Conservation (phyloP, 2,113 vertebrate genomes). For the Piprites chloris region DNA sequence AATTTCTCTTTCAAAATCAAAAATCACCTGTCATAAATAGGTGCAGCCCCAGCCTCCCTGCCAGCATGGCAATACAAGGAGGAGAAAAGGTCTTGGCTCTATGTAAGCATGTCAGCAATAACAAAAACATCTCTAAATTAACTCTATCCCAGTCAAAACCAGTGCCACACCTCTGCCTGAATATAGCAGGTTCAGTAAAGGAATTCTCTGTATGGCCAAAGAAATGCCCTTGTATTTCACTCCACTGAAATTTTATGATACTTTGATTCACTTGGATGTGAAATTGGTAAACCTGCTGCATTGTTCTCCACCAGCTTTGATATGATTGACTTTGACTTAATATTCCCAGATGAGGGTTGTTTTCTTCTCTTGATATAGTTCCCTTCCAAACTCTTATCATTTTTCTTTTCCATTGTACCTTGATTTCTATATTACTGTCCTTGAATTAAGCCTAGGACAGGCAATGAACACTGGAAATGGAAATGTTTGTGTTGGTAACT, state of each 20-base stretch:
- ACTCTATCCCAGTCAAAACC: background rate
- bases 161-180: background rate
- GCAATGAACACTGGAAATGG: background rate
- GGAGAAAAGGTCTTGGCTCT: background rate
- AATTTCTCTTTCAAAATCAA: background rate
- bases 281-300: constrained; percentile 28
- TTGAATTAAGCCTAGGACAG: constrained; percentile 1
- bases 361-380: constrained; percentile 7
- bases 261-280: constrained; percentile 6
- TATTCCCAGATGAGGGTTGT: constrained; percentile 40
- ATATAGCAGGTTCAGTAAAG: background rate
- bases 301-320: constrained; percentile 30
- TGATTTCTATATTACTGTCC: constrained; percentile 40
- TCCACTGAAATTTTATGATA: background rate
- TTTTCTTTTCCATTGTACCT: constrained; percentile 20
- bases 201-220: background rate
- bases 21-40: background rate
- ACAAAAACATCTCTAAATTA: background rate
- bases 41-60: background rate
- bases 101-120: background rate
- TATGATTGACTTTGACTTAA: constrained; percentile 47
- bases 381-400: constrained; percentile 14
- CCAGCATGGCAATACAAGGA: accelerated
- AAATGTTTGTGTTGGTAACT: background rate
- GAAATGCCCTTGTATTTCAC: background rate